phyloP scores from a whole-genome alignment of 2,888 invertebrate genomes.

The Cephonodes hylas region DNA sequence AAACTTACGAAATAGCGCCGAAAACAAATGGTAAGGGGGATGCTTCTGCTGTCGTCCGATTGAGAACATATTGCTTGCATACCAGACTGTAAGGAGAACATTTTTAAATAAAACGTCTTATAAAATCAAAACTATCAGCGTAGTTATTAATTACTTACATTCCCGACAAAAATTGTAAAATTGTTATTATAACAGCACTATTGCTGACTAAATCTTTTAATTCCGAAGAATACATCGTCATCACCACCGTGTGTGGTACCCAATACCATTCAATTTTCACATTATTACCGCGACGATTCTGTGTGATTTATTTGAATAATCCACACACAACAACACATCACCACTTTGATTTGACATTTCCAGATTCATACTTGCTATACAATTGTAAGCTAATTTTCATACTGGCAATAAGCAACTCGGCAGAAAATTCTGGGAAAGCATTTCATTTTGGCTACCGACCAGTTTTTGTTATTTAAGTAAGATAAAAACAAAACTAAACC shows the following conservation, averaged over 20 bases:
- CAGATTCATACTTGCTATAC: background rate
- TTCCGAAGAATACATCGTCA: slow-evolving; percentile 44
- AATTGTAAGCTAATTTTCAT: background rate
- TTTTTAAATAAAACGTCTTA: slow-evolving; percentile 10
- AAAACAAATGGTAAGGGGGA: slow-evolving; percentile 89
- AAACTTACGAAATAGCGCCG: slow-evolving; percentile 87
- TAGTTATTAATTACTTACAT: slow-evolving; percentile 82
- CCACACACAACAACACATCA: slow-evolving; percentile 7
- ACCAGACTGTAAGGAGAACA: slow-evolving; percentile 82
- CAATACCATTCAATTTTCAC: background rate
- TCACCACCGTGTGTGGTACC: background rate
- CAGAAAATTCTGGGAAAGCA: too few relatives aligned
- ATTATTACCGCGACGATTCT: background rate
- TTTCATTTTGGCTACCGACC: too few relatives aligned
- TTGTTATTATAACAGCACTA: slow-evolving; percentile 87
- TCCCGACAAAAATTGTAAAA: slow-evolving; percentile 92
- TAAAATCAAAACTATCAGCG: background rate
- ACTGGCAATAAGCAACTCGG: background rate
- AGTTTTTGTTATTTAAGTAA: too few relatives aligned
- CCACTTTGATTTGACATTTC: background rate
- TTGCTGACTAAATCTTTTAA: slow-evolving; percentile 50
- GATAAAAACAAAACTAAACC: too few relatives aligned
- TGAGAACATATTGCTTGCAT: slow-evolving; percentile 87
- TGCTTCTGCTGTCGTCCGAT: slow-evolving; percentile 88
- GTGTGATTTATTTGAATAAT: slow-evolving; percentile 9